A percentile compares a stretch with the other conserved stretches of the same genome.
Conservation (phyloP, 1,140 invertebrate genomes). For the Zaprionus lachaisei region DNA sequence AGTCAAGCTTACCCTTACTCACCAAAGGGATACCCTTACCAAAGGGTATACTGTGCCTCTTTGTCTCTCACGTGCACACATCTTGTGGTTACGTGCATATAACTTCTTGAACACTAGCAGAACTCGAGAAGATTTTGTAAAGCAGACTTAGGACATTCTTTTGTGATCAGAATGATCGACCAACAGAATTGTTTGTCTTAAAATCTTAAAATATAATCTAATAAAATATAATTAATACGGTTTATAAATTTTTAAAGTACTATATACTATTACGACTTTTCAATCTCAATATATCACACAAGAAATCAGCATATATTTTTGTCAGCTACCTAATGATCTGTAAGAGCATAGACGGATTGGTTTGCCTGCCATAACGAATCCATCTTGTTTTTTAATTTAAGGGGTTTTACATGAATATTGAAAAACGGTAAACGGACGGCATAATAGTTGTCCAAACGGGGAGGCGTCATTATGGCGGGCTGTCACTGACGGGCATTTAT, state of each 20-base stretch:
- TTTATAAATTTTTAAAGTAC: too few species aligned
- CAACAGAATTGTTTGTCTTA: too few species aligned
- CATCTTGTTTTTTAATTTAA: slow-evolving; percentile 4
- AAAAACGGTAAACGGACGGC: slow-evolving; percentile 15
- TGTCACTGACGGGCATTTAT: slow-evolving; percentile 11
- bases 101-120: not conserved
- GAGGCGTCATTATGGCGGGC: slow-evolving; percentile 14
- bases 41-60: not conserved
- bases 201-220: too few species aligned
- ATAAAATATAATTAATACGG: too few species aligned
- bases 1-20: slow-evolving; percentile 2
- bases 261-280: too few species aligned
- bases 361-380: not conserved
- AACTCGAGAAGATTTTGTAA: not conserved
- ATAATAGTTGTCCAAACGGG: slow-evolving; percentile 10
- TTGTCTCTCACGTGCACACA: not conserved
- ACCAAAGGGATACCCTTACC: not conserved
- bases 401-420: slow-evolving; percentile 11
- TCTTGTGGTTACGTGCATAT: not conserved
- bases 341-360: not conserved
- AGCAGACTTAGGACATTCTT: too few species aligned
- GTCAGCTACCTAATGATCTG: too few species aligned
- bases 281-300: too few species aligned
- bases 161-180: too few species aligned
- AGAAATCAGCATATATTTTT: too few species aligned